Conservation (phyloP, 2,113 vertebrate genomes). For the human (Homo sapiens) region DNA sequence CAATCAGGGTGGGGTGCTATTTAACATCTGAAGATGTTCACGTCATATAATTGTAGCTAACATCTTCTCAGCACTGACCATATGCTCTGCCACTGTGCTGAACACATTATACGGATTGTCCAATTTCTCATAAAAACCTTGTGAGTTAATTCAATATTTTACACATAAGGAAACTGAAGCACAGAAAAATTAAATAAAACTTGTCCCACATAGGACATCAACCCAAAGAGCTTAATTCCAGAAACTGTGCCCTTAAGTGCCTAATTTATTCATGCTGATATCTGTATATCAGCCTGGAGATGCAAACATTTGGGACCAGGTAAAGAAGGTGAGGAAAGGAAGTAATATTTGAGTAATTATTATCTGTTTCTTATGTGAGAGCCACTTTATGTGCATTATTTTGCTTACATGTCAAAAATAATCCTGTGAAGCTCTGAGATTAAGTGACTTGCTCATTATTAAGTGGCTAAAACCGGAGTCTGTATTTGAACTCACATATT, state of each 20-base stretch:
- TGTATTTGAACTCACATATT: not conserved
- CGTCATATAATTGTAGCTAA: not conserved
- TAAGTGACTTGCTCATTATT: not conserved
- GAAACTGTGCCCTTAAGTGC: not conserved
- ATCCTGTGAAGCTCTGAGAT: not conserved
- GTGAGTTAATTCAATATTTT: not conserved
- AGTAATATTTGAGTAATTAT: not conserved
- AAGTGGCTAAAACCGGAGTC: not conserved
- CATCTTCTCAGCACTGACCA: not conserved
- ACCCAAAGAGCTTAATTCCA: not conserved
- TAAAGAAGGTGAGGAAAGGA: not conserved
- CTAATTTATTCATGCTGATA: not conserved
- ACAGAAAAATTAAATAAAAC: not conserved
- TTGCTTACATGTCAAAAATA: not conserved
- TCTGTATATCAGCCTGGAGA: not conserved
- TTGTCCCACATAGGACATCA: not conserved
- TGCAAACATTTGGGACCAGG: not conserved
- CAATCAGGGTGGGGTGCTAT: rapidly evolving
- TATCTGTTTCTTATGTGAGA: not conserved
- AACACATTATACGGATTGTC: not conserved
- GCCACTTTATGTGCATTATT: not conserved
- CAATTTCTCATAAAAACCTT: not conserved
- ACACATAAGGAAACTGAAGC: not conserved
- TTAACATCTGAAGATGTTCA: not conserved
- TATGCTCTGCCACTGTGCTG: not conserved